A percentile compares a stretch with the other conserved stretches of the same genome.
Evolutionary conservation across 1,140 invertebrate genomes (phyloP).

Genomic region (Caenorhabditis briggsae): DNA sequence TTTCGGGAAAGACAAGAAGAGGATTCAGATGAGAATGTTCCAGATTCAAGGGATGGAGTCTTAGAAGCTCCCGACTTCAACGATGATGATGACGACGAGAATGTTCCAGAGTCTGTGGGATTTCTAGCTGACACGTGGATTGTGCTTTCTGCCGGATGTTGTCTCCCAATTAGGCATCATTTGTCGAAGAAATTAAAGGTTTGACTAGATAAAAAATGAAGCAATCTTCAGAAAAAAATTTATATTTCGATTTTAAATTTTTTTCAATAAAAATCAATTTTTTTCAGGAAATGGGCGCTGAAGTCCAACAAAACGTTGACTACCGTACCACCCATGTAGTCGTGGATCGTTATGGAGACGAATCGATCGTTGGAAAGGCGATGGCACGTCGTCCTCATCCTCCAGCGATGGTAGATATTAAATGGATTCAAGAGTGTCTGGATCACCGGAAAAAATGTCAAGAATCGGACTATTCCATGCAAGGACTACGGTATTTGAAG

Average conservation of each 20-base stretch:
- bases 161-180: constrained; percentile 34
- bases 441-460: constrained; percentile 39
- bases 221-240: neutral
- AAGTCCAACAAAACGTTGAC: constrained; percentile 15
- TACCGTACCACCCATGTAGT: constrained; percentile 11
- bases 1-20: neutral
- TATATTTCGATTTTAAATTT: neutral
- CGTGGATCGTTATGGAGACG: constrained; percentile 38
- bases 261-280: neutral
- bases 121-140: neutral
- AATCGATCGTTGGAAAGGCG: neutral
- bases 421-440: constrained; percentile 47
- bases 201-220: neutral
- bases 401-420: constrained; percentile 13
- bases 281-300: constrained; percentile 44
- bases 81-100: constrained; percentile 8
- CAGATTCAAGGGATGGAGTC: neutral
- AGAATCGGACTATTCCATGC: constrained; percentile 24
- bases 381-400: neutral
- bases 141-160: constrained; percentile 16
- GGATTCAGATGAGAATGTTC: neutral
- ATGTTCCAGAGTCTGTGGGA: constrained; percentile 26
- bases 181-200: constrained; percentile 41
- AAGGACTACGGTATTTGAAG: constrained; percentile 24
- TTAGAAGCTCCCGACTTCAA: neutral